Conservation (phyloP, 2,888 invertebrate genomes). For the Rhagophthalmus giganteus region DNA sequence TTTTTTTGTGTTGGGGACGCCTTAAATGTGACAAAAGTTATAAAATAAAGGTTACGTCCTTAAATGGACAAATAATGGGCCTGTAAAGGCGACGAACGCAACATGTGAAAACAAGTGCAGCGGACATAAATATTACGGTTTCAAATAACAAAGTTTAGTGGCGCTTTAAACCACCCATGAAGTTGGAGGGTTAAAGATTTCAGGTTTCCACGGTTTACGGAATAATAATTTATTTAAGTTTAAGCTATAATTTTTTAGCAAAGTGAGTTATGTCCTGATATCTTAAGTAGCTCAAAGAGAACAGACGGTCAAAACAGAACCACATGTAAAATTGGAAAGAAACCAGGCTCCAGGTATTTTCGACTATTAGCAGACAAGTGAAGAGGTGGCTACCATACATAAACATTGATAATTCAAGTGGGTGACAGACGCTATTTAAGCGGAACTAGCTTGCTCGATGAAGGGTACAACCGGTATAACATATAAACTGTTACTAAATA, state of each 20-base stretch:
- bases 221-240: no score
- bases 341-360: slow-evolving; percentile 38
- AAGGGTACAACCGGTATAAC: slow-evolving; percentile 34
- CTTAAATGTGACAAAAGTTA: not conserved
- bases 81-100: slow-evolving; percentile 7
- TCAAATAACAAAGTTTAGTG: slow-evolving; percentile 35
- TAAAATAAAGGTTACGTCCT: slow-evolving; percentile 16
- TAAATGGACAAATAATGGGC: slow-evolving; percentile 17
- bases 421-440: slow-evolving; percentile 39
- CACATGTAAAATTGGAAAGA: slow-evolving; percentile 30
- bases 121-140: slow-evolving; percentile 40
- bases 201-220: no score
- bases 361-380: slow-evolving; percentile 40
- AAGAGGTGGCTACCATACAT: slow-evolving; percentile 38
- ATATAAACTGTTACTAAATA: slow-evolving; percentile 37
- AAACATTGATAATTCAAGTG: slow-evolving; percentile 40
- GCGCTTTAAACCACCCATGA: slow-evolving; percentile 38
- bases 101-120: slow-evolving; percentile 26
- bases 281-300: slow-evolving; percentile 8
- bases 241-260: no score
- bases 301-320: slow-evolving; percentile 18
- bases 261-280: not conserved
- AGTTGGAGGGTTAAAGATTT: slow-evolving; percentile 17
- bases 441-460: slow-evolving; percentile 34
- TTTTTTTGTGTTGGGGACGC: not conserved